phyloP scores from a whole-genome alignment of 2,888 invertebrate species.

The Andrena praecox region DNA sequence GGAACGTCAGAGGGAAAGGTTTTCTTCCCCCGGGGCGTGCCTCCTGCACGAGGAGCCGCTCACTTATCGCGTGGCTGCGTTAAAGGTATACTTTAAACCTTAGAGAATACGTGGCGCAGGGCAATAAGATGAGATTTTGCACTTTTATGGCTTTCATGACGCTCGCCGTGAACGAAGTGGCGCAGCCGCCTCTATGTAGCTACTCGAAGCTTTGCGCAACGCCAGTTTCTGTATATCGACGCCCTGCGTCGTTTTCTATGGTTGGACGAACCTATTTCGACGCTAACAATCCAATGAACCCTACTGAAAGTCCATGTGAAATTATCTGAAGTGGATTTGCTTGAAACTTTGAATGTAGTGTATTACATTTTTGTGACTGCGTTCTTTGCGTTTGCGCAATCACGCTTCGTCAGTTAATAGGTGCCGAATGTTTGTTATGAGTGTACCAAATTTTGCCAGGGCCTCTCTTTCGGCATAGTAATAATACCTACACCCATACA shows the following conservation, averaged over 20 bases:
- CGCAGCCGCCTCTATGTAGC: neutral
- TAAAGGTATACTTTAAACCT: slow-evolving; percentile 51
- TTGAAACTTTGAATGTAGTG: neutral
- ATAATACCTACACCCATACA: too few relatives aligned
- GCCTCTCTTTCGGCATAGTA: too few relatives aligned
- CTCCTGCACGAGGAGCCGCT: slow-evolving; percentile 38
- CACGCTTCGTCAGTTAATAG: too few relatives aligned
- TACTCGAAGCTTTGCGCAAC: slow-evolving; percentile 10
- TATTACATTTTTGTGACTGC: too few relatives aligned
- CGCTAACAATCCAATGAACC: too few relatives aligned
- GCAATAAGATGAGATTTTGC: slow-evolving; percentile 40
- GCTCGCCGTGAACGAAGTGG: neutral
- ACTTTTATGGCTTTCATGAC: slow-evolving; percentile 28
- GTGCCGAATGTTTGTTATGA: too few relatives aligned
- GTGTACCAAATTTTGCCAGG: too few relatives aligned
- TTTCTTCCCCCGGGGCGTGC: slow-evolving; percentile 47
- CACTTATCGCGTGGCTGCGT: slow-evolving; percentile 50
- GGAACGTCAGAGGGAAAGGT: slow-evolving; percentile 18
- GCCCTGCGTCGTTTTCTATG: neutral
- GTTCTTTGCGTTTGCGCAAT: too few relatives aligned
- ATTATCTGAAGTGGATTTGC: neutral
- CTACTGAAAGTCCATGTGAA: too few relatives aligned
- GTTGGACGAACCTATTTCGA: neutral
- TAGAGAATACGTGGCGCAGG: slow-evolving; percentile 33
- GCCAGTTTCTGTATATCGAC: slow-evolving; percentile 19